phyloP scores from a whole-genome alignment of 2,113 vertebrate species.

The Nansenia antarctica region DNA sequence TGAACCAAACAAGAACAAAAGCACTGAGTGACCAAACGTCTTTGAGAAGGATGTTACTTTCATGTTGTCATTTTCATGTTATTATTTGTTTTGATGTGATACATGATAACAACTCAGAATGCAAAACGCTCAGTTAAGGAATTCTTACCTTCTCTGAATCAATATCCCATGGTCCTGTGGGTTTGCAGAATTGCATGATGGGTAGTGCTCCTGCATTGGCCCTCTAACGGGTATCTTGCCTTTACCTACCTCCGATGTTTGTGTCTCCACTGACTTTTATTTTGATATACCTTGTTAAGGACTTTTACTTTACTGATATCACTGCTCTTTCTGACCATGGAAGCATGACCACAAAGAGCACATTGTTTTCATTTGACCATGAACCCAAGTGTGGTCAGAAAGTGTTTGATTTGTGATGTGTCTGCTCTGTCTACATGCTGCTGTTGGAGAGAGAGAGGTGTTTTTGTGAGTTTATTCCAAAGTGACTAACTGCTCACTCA shows the following conservation, averaged over 20 bases:
- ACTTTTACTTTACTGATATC: slow-evolving; percentile 27
- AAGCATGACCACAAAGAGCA: slow-evolving; percentile 58
- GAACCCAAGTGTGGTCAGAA: slow-evolving; percentile 6
- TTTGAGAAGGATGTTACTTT: slow-evolving; percentile 52
- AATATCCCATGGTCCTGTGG: slow-evolving; percentile 55
- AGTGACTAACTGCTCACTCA: slow-evolving; percentile 69
- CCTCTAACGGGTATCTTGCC: slow-evolving; percentile 72
- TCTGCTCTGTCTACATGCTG: slow-evolving; percentile 64
- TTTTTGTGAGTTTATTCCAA: slow-evolving; percentile 60
- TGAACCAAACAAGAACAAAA: slow-evolving; percentile 65
- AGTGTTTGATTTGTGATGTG: slow-evolving; percentile 21
- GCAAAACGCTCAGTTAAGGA: slow-evolving; percentile 47
- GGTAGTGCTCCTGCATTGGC: slow-evolving; percentile 36
- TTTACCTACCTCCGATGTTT: slow-evolving; percentile 74
- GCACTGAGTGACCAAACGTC: slow-evolving; percentile 78
- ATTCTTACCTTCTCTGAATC: slow-evolving; percentile 48
- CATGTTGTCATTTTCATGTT: slow-evolving; percentile 37
- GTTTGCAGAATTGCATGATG: slow-evolving; percentile 54
- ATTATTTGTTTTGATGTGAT: slow-evolving; percentile 23
- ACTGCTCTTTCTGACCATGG: slow-evolving; percentile 55
- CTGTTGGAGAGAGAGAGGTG: slow-evolving; percentile 64
- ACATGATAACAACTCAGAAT: slow-evolving; percentile 34
- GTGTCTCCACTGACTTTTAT: slow-evolving; percentile 51
- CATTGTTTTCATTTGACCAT: slow-evolving; percentile 12
- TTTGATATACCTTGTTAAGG: no score